phyloP scores from a whole-genome alignment of 2,888 invertebrate species.

The Brachypalpus laphriformis region DNA sequence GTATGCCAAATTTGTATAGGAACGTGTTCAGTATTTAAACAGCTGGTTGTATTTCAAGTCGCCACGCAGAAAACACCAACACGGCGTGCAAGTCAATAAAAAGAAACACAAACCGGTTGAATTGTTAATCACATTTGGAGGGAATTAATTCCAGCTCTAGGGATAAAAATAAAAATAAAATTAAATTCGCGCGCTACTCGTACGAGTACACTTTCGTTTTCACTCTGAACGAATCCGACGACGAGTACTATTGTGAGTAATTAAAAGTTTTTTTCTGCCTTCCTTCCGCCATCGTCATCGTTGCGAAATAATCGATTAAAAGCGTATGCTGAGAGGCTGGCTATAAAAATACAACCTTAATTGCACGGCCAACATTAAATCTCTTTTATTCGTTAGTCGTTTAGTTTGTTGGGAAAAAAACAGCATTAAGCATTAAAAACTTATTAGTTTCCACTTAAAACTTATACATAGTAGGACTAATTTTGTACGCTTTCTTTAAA shows the following conservation, averaged over 20 bases:
- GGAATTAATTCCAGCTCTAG: conserved; percentile 8
- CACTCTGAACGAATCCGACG: neutral
- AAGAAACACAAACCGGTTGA: conserved; percentile 25
- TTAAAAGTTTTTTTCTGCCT: conserved; percentile 21
- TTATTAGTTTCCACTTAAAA: conserved; percentile 37
- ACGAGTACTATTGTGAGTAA: conserved; percentile 7
- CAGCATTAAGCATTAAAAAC: conserved; percentile 18
- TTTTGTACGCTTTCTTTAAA: conserved; percentile 5
- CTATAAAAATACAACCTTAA: conserved; percentile 28
- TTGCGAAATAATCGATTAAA: conserved; percentile 52
- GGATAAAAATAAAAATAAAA: conserved; percentile 12
- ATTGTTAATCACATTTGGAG: conserved; percentile 1
- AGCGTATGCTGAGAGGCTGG: conserved; percentile 13
- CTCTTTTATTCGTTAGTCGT: conserved; percentile 22
- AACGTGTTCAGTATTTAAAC: conserved; percentile 50
- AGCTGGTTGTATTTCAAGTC: conserved; percentile 19
- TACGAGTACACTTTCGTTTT: conserved; percentile 52
- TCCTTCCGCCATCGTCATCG: neutral
- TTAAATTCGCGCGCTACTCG: neutral
- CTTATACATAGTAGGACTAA: neutral
- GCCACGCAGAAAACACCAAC: neutral
- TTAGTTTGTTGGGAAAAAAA: neutral
- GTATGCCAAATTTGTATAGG: neutral
- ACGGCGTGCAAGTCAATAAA: neutral
- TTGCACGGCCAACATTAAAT: conserved; percentile 32